Percentiles rank a stretch among this genome's conserved stretches.
phyloP scores from a whole-genome alignment of 2,797 vertebrate species.

The Lepilemur septentrionalis region DNA sequence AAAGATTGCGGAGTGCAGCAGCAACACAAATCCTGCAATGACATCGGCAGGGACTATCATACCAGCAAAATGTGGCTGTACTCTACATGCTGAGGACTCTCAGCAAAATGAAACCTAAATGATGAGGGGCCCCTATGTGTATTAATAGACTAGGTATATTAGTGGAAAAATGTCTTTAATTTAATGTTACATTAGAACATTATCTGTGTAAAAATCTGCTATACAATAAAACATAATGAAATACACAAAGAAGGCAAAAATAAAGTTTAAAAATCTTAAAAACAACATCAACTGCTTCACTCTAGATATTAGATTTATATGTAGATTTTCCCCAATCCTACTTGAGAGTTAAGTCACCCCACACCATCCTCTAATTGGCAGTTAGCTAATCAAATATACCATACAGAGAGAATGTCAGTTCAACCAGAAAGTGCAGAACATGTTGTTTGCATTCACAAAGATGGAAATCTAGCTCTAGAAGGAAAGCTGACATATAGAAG shows the following conservation, averaged over 20 bases:
- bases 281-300: background rate
- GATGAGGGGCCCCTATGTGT: background rate
- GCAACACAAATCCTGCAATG: background rate
- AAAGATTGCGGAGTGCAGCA: background rate
- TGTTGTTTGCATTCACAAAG: background rate
- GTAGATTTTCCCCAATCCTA: background rate
- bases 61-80: background rate
- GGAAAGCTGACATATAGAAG: background rate
- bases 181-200: background rate
- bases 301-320: background rate
- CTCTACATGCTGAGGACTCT: background rate
- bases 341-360: background rate
- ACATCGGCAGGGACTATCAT: background rate
- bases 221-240: background rate
- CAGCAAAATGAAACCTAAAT: background rate
- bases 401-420: background rate
- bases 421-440: background rate
- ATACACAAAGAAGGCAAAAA: background rate
- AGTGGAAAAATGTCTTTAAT: background rate
- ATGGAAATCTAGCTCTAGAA: background rate
- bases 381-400: background rate
- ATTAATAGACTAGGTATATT: background rate
- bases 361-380: conserved; percentile 15
- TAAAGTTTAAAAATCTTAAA: background rate
- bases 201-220: background rate